Conservation (phyloP, 2,797 vertebrate genomes). For the Trichosurus vulpecula region DNA sequence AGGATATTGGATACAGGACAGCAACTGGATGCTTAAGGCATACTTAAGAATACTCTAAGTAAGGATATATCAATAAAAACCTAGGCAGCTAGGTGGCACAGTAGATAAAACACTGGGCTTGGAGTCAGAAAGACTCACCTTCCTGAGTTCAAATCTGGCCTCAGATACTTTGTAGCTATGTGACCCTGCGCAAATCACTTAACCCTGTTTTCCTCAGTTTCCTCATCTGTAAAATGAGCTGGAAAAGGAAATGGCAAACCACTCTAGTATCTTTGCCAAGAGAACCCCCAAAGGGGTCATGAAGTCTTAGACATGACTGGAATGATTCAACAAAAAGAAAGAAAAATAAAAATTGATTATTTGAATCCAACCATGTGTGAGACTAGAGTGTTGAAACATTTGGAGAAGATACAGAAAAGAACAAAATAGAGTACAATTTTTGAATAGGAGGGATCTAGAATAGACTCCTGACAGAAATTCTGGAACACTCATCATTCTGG, state of each 20-base stretch:
- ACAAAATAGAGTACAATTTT: neutral
- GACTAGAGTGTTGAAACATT: neutral
- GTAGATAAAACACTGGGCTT: neutral
- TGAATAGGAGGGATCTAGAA: neutral
- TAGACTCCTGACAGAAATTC: conserved; percentile 6
- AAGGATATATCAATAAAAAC: neutral
- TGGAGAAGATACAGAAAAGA: neutral
- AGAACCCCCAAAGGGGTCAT: neutral
- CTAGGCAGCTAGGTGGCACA: neutral
- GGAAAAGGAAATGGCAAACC: neutral
- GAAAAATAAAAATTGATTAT: neutral
- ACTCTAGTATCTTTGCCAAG: neutral
- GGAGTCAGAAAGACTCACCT: neutral
- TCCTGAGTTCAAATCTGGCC: neutral
- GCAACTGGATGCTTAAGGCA: neutral
- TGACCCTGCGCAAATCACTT: neutral
- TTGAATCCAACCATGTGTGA: neutral
- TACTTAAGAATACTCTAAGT: neutral
- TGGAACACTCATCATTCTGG: conserved; percentile 34
- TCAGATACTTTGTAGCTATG: neutral
- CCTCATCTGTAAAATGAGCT: neutral
- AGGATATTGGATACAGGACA: neutral
- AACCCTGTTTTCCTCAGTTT: neutral
- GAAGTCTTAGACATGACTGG: neutral
- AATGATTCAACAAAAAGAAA: neutral